Percentiles rank a stretch among this genome's conserved stretches.
Conservation (phyloP, 2,888 invertebrate species). For the Sepiola atlantica region DNA sequence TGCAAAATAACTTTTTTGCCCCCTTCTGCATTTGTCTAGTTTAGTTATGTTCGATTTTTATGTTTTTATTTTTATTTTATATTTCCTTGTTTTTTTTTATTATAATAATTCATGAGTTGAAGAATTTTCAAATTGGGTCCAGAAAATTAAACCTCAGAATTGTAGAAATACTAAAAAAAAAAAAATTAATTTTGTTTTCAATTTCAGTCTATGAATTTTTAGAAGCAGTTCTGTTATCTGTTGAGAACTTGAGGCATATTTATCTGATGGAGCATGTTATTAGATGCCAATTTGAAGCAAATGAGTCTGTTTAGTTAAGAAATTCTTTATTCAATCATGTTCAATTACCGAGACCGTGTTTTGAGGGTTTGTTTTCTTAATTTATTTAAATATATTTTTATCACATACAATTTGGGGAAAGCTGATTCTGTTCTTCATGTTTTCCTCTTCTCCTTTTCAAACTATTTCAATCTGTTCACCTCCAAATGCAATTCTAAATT, state of each 20-base stretch:
- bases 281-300: conserved; percentile 1
- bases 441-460: background rate
- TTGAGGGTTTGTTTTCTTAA: background rate
- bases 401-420: background rate
- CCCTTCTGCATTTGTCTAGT: background rate
- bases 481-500: background rate
- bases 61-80: no score
- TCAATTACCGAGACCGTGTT: background rate
- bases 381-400: background rate
- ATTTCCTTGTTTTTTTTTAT: background rate
- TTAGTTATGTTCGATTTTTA: background rate
- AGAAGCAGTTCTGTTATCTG: background rate
- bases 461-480: background rate
- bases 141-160: background rate
- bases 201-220: background rate
- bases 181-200: background rate
- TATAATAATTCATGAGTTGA: background rate
- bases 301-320: conserved; percentile 16
- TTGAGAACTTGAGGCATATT: background rate
- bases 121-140: background rate
- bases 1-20: background rate
- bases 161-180: background rate
- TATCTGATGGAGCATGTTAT: background rate
- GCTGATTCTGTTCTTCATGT: background rate
- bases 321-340: background rate